Percentiles rank a stretch among this genome's conserved stretches.
These are phyloP conservation scores for Datnioides undecimradiatus DNA, from an alignment of 2,113 vertebrate genomes.

Conservation along the genomic window DNA sequence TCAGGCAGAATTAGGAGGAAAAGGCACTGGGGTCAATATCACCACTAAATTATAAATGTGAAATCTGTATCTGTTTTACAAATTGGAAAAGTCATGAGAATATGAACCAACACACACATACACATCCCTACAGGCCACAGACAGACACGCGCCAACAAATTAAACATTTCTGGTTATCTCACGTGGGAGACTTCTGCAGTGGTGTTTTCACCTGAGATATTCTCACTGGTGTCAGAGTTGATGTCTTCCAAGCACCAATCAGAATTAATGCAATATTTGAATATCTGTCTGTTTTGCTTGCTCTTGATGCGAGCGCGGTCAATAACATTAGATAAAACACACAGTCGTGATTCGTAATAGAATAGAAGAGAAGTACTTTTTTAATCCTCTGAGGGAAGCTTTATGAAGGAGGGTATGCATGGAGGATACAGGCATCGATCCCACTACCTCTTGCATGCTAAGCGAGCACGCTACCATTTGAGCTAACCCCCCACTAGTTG, in stretches of 20 bases:
- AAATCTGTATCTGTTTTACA: slow-evolving; percentile 18
- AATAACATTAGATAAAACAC: too few relatives aligned
- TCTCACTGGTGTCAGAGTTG: background rate
- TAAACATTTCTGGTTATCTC: background rate
- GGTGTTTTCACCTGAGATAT: background rate
- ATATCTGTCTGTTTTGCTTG: background rate
- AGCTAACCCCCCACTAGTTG: too few relatives aligned
- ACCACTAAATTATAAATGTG: slow-evolving; percentile 42
- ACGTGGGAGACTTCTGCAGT: background rate
- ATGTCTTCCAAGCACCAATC: background rate
- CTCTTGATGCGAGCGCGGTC: too few relatives aligned
- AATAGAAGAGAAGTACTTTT: too few relatives aligned
- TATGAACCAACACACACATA: slow-evolving; percentile 11
- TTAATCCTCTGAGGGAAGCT: too few relatives aligned
- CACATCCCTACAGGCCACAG: background rate
- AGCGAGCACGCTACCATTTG: too few relatives aligned
- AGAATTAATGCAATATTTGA: background rate
- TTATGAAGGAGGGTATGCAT: too few relatives aligned
- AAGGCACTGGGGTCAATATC: slow-evolving; percentile 34
- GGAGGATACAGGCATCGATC: too few relatives aligned
- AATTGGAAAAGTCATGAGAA: slow-evolving; percentile 12
- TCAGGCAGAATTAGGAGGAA: slow-evolving; percentile 32
- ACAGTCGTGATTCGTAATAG: too few relatives aligned
- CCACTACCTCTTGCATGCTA: too few relatives aligned
- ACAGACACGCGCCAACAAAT: background rate